Evolutionary conservation across 2,797 vertebrate species (phyloP).

Genomic region (Falco naumanni): DNA sequence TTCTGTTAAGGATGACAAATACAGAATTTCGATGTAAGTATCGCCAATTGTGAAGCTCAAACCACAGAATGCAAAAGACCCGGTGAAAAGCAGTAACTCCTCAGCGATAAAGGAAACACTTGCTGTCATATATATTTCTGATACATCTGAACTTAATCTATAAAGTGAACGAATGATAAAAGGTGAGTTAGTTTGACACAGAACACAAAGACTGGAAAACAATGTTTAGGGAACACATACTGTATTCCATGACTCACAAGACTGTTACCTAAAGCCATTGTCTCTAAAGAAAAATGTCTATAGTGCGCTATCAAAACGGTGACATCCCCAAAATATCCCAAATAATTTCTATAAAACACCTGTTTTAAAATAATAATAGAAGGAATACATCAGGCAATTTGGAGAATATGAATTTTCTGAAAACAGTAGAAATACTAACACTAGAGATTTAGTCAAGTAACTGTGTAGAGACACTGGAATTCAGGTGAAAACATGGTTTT

Average conservation of each 20-base stretch:
- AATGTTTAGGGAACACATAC: background rate
- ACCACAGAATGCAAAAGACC: background rate
- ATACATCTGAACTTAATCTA: background rate
- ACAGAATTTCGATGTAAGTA: background rate
- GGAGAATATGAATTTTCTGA: background rate
- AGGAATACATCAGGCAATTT: background rate
- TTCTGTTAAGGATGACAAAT: constrained; percentile 79
- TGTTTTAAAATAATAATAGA: background rate
- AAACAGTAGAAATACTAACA: background rate
- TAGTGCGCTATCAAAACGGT: background rate
- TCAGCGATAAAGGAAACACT: background rate
- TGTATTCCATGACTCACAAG: background rate
- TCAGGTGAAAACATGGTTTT: background rate
- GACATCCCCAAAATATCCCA: background rate
- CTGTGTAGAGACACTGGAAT: background rate
- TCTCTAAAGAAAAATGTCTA: background rate
- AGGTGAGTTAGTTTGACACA: background rate
- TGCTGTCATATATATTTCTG: background rate
- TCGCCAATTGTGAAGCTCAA: background rate
- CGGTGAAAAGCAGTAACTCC: background rate
- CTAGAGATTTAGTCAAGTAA: background rate
- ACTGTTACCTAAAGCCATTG: background rate
- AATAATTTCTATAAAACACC: background rate
- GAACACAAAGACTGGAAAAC: background rate
- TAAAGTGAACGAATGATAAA: background rate